Conservation (phyloP, 2,888 invertebrate species). For the Elmis aenea region DNA sequence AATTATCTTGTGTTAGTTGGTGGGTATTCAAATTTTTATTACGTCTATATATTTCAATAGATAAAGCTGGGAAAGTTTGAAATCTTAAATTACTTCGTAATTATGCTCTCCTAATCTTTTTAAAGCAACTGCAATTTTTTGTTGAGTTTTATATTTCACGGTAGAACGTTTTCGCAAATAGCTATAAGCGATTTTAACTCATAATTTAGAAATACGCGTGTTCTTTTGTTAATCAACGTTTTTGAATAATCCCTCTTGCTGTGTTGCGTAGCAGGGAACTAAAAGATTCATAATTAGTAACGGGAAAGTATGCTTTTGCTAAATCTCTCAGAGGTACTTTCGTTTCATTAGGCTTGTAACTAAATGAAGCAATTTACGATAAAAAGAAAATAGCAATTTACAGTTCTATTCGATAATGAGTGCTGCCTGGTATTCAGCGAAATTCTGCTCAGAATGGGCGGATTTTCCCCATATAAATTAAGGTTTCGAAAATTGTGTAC, state of each 20-base stretch:
- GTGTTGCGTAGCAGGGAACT: conserved; percentile 20
- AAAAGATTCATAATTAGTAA: conserved; percentile 29
- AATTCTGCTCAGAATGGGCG: conserved; percentile 6
- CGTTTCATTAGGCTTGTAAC: conserved; percentile 29
- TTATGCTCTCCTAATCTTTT: no score
- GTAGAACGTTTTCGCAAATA: no score
- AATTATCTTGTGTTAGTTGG: no score
- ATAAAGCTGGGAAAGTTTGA: no score
- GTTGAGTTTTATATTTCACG: no score
- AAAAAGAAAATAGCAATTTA: conserved; percentile 37
- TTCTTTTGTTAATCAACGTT: conserved; percentile 26
- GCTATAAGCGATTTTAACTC: no score
- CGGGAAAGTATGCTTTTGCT: conserved; percentile 22
- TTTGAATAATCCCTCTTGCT: conserved; percentile 25
- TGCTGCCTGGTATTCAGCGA: conserved; percentile 12
- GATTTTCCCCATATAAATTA: conserved; percentile 7
- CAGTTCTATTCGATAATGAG: conserved; percentile 34
- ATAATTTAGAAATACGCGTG: no score
- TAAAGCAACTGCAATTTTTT: no score
- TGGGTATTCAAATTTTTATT: no score
- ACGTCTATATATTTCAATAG: no score
- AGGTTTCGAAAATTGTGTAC: conserved; percentile 7
- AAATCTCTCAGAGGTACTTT: conserved; percentile 27
- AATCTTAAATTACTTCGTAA: no score
- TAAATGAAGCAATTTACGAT: conserved; percentile 39